Percentiles rank a stretch among this genome's conserved stretches.
Conservation (phyloP, 2,113 vertebrate species). For the Istiophorus platypterus region DNA sequence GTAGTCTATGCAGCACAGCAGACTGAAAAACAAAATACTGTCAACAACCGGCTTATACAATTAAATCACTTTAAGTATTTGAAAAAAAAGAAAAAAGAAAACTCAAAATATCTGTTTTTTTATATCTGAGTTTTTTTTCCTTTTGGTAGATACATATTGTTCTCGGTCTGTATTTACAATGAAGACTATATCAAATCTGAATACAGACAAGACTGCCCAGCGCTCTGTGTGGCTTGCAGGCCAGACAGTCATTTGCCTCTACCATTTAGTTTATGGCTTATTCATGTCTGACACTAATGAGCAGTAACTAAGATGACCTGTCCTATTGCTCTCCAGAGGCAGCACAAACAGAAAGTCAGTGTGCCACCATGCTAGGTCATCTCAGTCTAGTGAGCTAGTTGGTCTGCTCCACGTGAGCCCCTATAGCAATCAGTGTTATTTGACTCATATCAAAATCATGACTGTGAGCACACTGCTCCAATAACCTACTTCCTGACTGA, state of each 20-base stretch:
- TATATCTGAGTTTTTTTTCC: too few species aligned
- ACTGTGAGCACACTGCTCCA: constrained; percentile 60
- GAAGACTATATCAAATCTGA: constrained; percentile 28
- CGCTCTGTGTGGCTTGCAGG: not conserved
- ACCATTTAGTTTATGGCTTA: constrained; percentile 37
- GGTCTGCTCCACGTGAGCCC: constrained; percentile 40
- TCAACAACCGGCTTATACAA: constrained; percentile 20
- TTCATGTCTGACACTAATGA: constrained; percentile 52
- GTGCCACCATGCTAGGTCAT: constrained; percentile 19
- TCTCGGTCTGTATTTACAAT: constrained; percentile 13
- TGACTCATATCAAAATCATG: constrained; percentile 64
- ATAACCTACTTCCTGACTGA: constrained; percentile 70
- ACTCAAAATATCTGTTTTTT: not conserved
- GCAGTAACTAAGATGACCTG: constrained; percentile 35
- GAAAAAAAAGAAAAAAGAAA: not conserved
- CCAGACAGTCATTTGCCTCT: constrained; percentile 32
- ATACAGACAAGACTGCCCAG: not conserved
- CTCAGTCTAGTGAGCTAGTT: constrained; percentile 21
- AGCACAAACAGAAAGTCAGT: constrained; percentile 26
- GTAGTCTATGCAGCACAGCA: not conserved
- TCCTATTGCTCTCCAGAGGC: constrained; percentile 28
- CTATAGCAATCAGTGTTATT: constrained; percentile 57
- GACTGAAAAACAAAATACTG: constrained; percentile 59
- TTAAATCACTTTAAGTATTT: not conserved
- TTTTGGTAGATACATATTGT: not conserved